Conservation (phyloP, 2,113 vertebrate species). For the Cichladusa arquata region DNA sequence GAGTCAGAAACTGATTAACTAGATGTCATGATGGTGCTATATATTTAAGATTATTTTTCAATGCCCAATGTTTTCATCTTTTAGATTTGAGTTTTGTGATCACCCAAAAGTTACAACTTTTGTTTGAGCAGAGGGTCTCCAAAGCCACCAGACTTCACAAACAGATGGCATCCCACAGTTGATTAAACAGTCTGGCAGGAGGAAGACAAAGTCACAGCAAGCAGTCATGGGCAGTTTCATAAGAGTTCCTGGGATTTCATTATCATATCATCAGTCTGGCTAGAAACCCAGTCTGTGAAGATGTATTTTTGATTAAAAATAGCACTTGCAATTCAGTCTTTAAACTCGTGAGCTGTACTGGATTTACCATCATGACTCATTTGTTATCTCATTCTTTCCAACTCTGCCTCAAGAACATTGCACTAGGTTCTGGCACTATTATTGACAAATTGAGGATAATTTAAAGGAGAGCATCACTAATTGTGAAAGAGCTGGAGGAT, state of each 20-base stretch:
- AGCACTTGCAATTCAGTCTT: constrained; percentile 45
- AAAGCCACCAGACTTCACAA: neutral
- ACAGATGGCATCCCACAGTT: neutral
- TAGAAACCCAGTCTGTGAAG: constrained; percentile 31
- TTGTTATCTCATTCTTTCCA: constrained; percentile 62
- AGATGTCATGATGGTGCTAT: neutral
- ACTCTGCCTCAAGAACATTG: neutral
- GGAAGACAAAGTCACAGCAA: constrained; percentile 21
- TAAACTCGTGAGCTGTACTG: constrained; percentile 17
- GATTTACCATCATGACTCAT: constrained; percentile 56
- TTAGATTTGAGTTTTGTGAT: neutral
- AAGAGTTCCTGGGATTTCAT: constrained; percentile 43
- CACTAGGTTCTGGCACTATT: constrained; percentile 15
- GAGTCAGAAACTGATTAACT: neutral
- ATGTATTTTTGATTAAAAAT: constrained; percentile 60
- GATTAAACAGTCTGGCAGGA: neutral
- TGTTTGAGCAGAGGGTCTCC: constrained; percentile 2
- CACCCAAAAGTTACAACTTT: neutral
- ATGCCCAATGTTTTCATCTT: neutral
- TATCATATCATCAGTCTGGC: constrained; percentile 47
- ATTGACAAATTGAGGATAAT: constrained; percentile 19
- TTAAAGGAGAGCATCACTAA: neutral
- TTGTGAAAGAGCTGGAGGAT: constrained; percentile 5
- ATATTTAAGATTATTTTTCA: neutral
- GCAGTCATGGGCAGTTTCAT: neutral